Evolutionary conservation across 2,113 vertebrate species (phyloP).

Genomic region (Calonectris borealis): DNA sequence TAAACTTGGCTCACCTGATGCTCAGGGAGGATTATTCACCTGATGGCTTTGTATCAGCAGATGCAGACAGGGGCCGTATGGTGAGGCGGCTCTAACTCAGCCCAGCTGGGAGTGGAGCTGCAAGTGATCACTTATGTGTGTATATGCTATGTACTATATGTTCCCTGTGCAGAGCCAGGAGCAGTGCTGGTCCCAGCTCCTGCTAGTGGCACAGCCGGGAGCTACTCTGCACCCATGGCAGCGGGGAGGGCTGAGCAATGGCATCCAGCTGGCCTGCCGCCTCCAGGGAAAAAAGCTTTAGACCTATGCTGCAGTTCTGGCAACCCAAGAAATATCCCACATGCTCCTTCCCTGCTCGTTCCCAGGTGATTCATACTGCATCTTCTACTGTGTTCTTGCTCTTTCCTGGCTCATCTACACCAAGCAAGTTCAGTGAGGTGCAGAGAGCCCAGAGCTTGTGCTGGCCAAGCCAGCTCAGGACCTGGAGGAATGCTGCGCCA

Average conservation of each 20-base stretch:
- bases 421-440: not conserved
- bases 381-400: not conserved
- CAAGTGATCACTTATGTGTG: not conserved
- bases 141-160: accelerated
- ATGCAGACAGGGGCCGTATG: not conserved
- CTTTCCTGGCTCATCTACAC: not conserved
- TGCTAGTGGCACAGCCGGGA: not conserved
- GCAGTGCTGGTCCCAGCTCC: not conserved
- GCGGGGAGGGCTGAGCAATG: not conserved
- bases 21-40: not conserved
- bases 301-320: not conserved
- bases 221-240: not conserved
- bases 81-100: not conserved
- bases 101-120: not conserved
- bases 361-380: too few relatives aligned
- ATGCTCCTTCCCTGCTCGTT: not conserved
- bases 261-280: not conserved
- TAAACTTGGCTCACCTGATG: not conserved
- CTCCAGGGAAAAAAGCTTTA: not conserved
- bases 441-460: not conserved
- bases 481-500: not conserved
- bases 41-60: too few relatives aligned
- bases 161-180: not conserved
- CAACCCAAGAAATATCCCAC: accelerated
- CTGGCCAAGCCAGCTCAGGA: not conserved